phyloP scores from a whole-genome alignment of 2,113 vertebrate genomes.

The Hippotragus niger region DNA sequence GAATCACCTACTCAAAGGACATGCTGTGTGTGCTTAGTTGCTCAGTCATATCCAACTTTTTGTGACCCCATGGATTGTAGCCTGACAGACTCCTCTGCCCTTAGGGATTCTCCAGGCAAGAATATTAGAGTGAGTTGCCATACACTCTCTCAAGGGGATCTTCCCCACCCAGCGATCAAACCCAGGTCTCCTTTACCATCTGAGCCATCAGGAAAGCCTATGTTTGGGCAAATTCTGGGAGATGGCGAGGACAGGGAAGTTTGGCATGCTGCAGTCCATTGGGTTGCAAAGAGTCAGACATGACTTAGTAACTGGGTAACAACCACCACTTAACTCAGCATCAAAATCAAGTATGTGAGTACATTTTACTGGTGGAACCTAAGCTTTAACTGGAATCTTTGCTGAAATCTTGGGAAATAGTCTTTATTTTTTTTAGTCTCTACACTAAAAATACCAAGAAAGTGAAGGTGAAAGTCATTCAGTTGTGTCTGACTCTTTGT shows the following conservation, averaged over 20 bases:
- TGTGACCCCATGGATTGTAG: not conserved
- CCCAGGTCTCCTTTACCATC: not conserved
- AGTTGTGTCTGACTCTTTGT: not conserved
- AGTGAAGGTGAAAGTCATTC: not conserved
- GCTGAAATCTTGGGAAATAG: not conserved
- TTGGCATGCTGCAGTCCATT: not conserved
- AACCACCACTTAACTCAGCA: not conserved
- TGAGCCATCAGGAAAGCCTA: not conserved
- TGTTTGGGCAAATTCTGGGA: not conserved
- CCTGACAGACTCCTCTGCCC: not conserved
- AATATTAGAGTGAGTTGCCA: not conserved
- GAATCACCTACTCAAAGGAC: not conserved
- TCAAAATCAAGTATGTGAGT: not conserved
- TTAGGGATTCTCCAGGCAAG: not conserved
- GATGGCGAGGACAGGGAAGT: not conserved
- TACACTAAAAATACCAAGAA: not conserved
- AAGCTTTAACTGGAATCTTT: not conserved
- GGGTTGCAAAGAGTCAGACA: rapidly evolving
- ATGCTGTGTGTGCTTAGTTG: not conserved
- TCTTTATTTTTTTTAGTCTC: not conserved
- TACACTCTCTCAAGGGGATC: not conserved
- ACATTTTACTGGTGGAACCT: not conserved
- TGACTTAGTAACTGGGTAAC: not conserved
- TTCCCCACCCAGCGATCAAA: not conserved
- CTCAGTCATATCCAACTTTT: not conserved